Evolutionary conservation across 2,113 vertebrate genomes (phyloP), one percentile per base, ranked within the genome.

Genomic region (Elgaria multicarinata): DNA sequence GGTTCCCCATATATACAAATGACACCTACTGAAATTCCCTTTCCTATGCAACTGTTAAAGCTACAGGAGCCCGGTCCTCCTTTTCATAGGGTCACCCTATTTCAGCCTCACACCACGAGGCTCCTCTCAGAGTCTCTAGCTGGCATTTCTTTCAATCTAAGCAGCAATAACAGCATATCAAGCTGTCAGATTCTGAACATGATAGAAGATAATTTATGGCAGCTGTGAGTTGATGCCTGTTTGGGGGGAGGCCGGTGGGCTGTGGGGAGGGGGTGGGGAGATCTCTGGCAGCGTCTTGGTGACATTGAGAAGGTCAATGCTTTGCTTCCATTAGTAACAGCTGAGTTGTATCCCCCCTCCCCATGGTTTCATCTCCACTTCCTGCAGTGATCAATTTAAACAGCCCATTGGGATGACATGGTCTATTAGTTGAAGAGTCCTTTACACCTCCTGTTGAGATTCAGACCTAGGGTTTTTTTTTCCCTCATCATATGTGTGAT

Each of bases 391-490:
- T 55, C 28, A 0, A 33, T 76, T 75, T n/a, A 22, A 77, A 77
- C 87, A 46, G 64, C 28, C 62, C 81, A 42, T 67, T 77, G 82
- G 50, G 14, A 77, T 33, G 39, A 16, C 86, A 83, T 76, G 90
- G 71, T 33, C 78, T 79, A 33, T 90, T 84, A 88, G 91, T 74
- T 79, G 83, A 36, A 89, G 55, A 80, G 50, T 33, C 1, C 84
- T 75, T 89, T 78, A 85, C 83, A 76, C 75, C 71, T 76, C 82
- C 74, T 87, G 74, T 64, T 46, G 58, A 31, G 74, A 22, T 82
- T 72, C 66, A 72, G 78, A 74, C 26, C 33, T 72, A 3, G 6
- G n/a, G n/a, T n/a, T n/a, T n/a, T n/a, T n/a, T n/a, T 46, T 46
- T 26, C 31, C 67, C 53, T 44, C 10, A 31, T 50, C 58, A 55